Evolutionary conservation across 2,797 vertebrate genomes (phyloP).

Genomic region (Delichon dasypus): DNA sequence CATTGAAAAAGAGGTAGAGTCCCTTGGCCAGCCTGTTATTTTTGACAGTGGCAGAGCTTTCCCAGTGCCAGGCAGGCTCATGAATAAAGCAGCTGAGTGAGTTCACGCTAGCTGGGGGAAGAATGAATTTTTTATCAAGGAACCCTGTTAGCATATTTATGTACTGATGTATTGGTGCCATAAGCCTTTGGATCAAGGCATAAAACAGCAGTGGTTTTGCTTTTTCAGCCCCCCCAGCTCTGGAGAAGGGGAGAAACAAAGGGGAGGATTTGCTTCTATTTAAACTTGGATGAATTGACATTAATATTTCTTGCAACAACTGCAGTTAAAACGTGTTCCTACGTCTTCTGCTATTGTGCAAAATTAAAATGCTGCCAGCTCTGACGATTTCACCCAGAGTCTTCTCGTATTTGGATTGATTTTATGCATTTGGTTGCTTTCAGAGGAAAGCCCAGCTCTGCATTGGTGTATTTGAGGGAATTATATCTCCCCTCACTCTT

Average conservation of each 20-base stretch:
- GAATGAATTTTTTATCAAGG: constrained; percentile 60
- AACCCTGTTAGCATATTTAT: constrained; percentile 29
- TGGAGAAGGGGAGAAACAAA: constrained; percentile 3
- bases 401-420: neutral
- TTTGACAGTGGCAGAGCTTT: neutral
- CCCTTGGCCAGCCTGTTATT: neutral
- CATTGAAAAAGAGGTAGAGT: neutral
- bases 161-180: constrained; percentile 39
- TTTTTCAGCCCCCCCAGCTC: neutral
- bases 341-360: neutral
- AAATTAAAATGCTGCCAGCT: neutral
- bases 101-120: neutral
- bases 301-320: neutral
- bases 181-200: constrained; percentile 7
- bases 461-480: neutral
- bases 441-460: neutral
- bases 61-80: neutral
- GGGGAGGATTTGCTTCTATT: constrained; percentile 1
- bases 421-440: neutral
- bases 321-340: neutral
- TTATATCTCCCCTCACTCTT: neutral
- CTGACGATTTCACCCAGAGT: neutral
- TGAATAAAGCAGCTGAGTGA: constrained; percentile 44
- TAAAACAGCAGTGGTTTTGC: neutral
- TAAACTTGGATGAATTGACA: neutral